These are phyloP conservation scores for Heterohyrax brucei DNA, from an alignment of 2,797 vertebrate genomes.

Conservation along the genomic window DNA sequence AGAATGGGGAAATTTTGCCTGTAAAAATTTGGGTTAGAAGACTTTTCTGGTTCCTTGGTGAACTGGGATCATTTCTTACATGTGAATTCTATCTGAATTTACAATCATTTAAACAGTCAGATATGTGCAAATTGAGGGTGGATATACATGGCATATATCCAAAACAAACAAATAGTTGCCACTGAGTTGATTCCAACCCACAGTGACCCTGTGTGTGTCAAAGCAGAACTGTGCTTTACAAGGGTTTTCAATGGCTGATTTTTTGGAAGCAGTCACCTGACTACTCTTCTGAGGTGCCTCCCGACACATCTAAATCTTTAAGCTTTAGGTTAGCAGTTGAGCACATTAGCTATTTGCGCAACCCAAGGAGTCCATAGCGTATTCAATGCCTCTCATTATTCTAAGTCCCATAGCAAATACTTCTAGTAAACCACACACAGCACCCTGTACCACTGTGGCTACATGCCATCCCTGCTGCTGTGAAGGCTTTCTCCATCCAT, in stretches of 20 bases:
- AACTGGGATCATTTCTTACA: background rate
- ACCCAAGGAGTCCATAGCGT: background rate
- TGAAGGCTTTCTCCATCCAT: conserved; percentile 3
- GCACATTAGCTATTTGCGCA: background rate
- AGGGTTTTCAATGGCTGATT: background rate
- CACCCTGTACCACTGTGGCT: background rate
- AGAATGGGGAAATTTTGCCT: background rate
- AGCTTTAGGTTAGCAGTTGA: background rate
- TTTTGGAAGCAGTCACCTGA: background rate
- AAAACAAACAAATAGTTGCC: background rate
- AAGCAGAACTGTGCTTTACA: background rate
- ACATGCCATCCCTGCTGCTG: background rate
- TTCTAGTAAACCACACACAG: background rate
- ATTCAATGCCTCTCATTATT: background rate
- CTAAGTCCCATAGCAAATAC: background rate
- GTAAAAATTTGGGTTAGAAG: background rate
- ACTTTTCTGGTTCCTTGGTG: conserved; percentile 7
- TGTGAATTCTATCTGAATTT: background rate
- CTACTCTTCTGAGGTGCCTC: background rate
- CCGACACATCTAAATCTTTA: background rate
- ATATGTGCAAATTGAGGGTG: background rate
- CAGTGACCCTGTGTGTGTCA: background rate
- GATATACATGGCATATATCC: background rate
- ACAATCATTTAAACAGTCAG: background rate
- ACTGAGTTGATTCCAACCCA: background rate